Evolutionary conservation across 2,797 vertebrate genomes (phyloP).

Genomic region (Poecilia gillii): DNA sequence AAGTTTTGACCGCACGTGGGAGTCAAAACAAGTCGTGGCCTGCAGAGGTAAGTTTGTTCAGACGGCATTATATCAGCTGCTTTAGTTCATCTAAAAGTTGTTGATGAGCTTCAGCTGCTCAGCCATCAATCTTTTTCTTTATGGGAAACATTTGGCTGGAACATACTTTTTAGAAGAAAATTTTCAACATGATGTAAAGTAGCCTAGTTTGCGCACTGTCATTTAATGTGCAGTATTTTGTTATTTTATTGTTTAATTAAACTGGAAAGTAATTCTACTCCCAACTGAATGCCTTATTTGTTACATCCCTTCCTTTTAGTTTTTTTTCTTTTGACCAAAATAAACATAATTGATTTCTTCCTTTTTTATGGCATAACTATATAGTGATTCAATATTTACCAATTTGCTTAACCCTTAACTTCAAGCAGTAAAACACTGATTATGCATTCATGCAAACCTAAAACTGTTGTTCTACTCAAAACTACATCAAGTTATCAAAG

Average conservation of each 20-base stretch:
- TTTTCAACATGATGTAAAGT: neutral
- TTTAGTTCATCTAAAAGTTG: neutral
- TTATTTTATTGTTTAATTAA: neutral
- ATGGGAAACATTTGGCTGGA: neutral
- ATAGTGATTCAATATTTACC: neutral
- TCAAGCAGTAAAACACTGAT: neutral
- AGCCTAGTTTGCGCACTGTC: neutral
- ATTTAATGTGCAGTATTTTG: neutral
- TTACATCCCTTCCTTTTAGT: neutral
- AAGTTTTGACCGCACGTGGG: slow-evolving; percentile 43
- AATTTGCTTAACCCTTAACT: neutral
- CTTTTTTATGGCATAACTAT: neutral
- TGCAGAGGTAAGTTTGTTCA: slow-evolving; percentile 42
- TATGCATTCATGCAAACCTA: slow-evolving; percentile 19
- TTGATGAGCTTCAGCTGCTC: slow-evolving; percentile 27
- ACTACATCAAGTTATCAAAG: neutral
- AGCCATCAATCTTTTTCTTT: neutral
- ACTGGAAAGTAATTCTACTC: too few species aligned
- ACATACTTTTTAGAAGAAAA: neutral
- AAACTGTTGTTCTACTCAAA: neutral
- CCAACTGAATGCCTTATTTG: neutral
- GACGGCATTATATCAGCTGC: slow-evolving; percentile 26
- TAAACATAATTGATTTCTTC: neutral
- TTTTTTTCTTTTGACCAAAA: neutral
- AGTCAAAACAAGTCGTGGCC: slow-evolving; percentile 44